Percentiles rank a stretch among this genome's conserved stretches.
phyloP scores from a whole-genome alignment of 2,888 invertebrate species.

The Dryococelus australis region DNA sequence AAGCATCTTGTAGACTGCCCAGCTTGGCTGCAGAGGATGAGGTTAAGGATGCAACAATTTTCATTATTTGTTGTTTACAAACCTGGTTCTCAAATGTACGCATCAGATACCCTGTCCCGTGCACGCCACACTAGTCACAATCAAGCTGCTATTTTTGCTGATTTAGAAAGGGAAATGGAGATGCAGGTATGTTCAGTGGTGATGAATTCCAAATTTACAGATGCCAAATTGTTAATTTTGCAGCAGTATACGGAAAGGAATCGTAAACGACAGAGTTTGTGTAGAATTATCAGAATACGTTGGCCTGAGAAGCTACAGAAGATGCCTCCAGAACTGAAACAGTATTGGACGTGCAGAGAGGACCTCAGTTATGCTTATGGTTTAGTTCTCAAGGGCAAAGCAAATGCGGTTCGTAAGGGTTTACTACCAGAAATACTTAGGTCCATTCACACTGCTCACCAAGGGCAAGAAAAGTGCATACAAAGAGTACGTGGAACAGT shows the following conservation, averaged over 20 bases:
- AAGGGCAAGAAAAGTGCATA: too few relatives aligned
- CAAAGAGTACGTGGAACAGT: neutral
- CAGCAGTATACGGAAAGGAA: neutral
- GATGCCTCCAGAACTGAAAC: neutral
- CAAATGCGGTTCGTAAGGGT: neutral
- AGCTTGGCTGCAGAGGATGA: neutral
- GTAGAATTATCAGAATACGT: neutral
- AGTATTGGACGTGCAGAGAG: neutral
- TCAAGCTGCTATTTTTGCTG: neutral
- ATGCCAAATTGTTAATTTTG: neutral
- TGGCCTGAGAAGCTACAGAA: neutral
- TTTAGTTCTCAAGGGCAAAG: neutral
- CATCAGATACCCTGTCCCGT: neutral
- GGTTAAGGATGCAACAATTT: neutral
- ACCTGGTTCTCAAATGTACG: neutral
- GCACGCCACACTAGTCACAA: neutral
- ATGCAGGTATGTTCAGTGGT: neutral
- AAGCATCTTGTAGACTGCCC: neutral
- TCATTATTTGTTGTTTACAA: neutral
- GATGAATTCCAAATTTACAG: neutral
- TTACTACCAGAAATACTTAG: neutral
- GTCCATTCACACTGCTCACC: neutral
- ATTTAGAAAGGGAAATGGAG: neutral
- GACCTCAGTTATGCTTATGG: neutral
- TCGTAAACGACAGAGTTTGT: neutral